Base-by-base conservation (phyloP, 2,113 vertebrate genomes). In the Pituophis catenifer region DNA sequence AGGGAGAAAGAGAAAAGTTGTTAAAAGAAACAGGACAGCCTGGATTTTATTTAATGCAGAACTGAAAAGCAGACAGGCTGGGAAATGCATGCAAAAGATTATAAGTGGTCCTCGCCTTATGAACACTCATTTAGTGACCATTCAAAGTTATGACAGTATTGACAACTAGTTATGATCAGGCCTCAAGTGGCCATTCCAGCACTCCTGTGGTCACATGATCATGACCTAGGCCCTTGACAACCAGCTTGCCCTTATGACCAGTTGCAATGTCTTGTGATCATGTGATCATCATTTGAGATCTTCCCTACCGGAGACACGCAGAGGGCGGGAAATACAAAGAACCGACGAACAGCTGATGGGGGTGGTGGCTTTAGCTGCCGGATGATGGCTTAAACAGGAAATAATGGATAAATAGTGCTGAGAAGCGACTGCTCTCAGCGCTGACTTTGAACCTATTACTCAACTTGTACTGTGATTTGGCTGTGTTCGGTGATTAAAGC, bases 1-100 rank as follows among this genome's bases (percentile, higher is more conserved):
- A 96, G 94, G 24, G 88, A 89, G 38, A 92, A 94, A 70, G 55
- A 94, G 94, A 62, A 70, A 86, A 93, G n/a, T 38, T 33, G 33
- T 17, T 38, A 38, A 21, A 81, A 81, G 17, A 38, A 81, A 81
- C 17, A 44, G 75, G 33, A 19, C n/a, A 75, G 8, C 13, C 75
- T 81, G 75, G 33, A 44, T 81, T 38, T 81, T 81, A 81, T 81
- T 44, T 44, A 44, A 81, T 21, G 33, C 8, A 21, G 75, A 38
- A 81, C 1, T 10, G 33, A 81, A 38, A 44, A 81, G 75, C 70
- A 81, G 70, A 8, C 70, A 81, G 70, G 70, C 33, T 81, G n/a
- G 70, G 70, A 81, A 81, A 81, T 38, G 70, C 70, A 81, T 21
- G 7, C 2, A 21, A 38, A 38, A 81, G 75, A 81, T 81, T 21